A percentile compares a stretch with the other conserved stretches of the same genome.
phyloP scores from a whole-genome alignment of 2,888 invertebrate species.

The Microctonus brassicae region DNA sequence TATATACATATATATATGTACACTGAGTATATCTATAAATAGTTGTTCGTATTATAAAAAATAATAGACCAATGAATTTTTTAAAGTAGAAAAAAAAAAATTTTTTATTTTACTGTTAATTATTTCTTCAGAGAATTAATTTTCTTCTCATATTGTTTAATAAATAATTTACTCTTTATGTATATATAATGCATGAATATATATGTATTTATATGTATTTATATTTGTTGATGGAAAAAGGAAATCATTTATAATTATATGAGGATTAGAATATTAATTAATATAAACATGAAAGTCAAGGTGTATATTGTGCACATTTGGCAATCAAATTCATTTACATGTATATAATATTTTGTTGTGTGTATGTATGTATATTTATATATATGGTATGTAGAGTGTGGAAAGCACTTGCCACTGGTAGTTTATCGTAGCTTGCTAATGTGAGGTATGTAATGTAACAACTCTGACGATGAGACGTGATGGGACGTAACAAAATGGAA shows the following conservation, averaged over 20 bases:
- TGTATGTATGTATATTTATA: too few relatives aligned
- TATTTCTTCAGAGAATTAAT: not conserved
- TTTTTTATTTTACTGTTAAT: not conserved
- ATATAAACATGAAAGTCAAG: too few relatives aligned
- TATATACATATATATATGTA: too few relatives aligned
- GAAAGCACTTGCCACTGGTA: conserved; percentile 57
- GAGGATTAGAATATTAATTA: too few relatives aligned
- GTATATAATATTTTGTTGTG: too few relatives aligned
- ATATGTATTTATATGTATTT: not conserved
- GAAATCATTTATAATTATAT: too few relatives aligned
- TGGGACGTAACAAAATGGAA: conserved; percentile 51
- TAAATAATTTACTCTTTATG: not conserved
- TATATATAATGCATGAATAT: not conserved
- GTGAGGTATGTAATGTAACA: conserved; percentile 46
- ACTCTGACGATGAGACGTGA: conserved; percentile 55
- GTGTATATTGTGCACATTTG: too few relatives aligned
- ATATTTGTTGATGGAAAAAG: too few relatives aligned
- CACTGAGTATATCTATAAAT: too few relatives aligned
- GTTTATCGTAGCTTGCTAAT: conserved; percentile 59
- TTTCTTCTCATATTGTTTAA: not conserved
- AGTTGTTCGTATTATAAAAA: not conserved
- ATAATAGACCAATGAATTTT: not conserved
- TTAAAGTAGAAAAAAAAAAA: not conserved
- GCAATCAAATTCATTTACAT: too few relatives aligned
- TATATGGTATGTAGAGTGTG: conserved; percentile 37